Evolutionary conservation across 2,888 invertebrate genomes (phyloP).

Genomic region (Branchellion lobata): DNA sequence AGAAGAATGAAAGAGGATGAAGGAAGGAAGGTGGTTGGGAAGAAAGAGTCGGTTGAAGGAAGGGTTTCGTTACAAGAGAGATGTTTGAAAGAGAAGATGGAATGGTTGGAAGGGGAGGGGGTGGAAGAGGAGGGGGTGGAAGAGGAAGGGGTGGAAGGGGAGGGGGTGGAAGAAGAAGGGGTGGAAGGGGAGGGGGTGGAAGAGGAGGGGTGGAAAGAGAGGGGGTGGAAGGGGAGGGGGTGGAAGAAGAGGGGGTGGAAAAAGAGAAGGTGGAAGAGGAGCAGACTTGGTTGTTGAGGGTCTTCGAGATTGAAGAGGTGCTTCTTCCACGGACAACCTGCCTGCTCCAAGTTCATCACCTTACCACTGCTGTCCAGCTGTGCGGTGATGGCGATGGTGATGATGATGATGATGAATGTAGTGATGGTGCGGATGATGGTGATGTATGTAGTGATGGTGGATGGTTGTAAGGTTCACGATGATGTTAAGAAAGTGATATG

Average conservation of each 20-base stretch:
- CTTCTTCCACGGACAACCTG: conserved; percentile 84
- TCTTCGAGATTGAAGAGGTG: conserved; percentile 81
- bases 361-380: conserved; percentile 75
- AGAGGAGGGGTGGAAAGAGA: neutral
- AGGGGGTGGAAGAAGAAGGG: too few species aligned
- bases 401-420: too few species aligned
- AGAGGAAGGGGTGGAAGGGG: neutral
- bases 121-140: neutral
- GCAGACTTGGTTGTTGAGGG: conserved; percentile 61
- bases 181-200: neutral
- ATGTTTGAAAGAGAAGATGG: too few species aligned
- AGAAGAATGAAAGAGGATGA: neutral
- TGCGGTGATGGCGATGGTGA: too few species aligned
- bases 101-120: neutral
- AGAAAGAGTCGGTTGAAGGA: neutral
- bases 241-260: neutral
- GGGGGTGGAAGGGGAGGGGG: neutral
- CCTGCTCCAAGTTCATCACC: conserved; percentile 72
- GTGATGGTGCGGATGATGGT: too few species aligned
- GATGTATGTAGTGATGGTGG: neutral
- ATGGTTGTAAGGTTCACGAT: too few species aligned
- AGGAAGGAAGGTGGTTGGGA: neutral
- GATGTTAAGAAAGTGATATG: too few species aligned
- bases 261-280: neutral
- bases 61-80: too few species aligned